Percentiles rank a stretch among this genome's conserved stretches.
These are phyloP conservation scores for Lumbricus terrestris DNA, from an alignment of 2,888 invertebrate genomes.

Conservation along the genomic window DNA sequence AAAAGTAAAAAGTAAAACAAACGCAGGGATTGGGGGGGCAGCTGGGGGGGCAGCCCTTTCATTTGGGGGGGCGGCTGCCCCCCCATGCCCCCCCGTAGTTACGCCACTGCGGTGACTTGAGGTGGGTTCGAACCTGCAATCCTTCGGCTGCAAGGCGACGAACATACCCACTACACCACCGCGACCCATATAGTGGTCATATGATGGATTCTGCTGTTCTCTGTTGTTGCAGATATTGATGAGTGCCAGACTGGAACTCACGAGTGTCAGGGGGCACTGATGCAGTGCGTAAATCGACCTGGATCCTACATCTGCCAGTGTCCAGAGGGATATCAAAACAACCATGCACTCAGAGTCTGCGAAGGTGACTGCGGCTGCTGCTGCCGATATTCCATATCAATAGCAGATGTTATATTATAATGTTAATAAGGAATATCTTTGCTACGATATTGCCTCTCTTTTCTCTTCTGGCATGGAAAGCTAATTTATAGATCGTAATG, in stretches of 20 bases:
- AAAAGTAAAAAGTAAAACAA: too few species aligned
- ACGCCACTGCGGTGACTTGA: too few species aligned
- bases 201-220: not conserved
- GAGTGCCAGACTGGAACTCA: conserved; percentile 79
- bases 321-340: conserved; percentile 57
- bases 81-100: too few species aligned
- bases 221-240: conserved; percentile 71
- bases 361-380: conserved; percentile 42
- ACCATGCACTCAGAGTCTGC: conserved; percentile 60
- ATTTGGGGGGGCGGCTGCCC: too few species aligned
- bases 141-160: too few species aligned
- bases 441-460: not conserved
- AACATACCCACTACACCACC: too few species aligned
- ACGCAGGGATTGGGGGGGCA: too few species aligned
- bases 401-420: not conserved
- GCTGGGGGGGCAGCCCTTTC: too few species aligned
- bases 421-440: not conserved
- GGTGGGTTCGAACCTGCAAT: too few species aligned
- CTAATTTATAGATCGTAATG: not conserved
- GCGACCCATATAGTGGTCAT: too few species aligned
- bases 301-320: conserved; percentile 66
- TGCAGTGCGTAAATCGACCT: conserved; percentile 77
- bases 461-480: not conserved
- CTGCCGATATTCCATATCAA: not conserved
- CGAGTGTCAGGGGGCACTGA: conserved; percentile 74